Evolutionary conservation across 2,888 invertebrate genomes (phyloP), one percentile per base, ranked within the genome.

Genomic region (Heteromurus nitidus): DNA sequence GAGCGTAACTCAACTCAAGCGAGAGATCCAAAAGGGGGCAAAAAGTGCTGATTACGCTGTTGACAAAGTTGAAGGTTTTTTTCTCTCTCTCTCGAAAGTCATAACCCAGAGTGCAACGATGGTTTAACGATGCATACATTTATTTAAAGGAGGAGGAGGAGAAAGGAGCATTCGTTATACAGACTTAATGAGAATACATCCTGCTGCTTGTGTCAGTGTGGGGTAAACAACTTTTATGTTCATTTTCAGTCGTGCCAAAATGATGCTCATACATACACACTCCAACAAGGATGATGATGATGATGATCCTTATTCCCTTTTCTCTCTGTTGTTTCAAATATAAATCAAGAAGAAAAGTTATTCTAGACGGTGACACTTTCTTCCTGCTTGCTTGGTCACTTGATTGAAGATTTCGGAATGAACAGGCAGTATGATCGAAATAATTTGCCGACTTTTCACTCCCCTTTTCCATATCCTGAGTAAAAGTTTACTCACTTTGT

Each of bases 131-230:
- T 50, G 26, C 31, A 44, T 58, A 18, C 53, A 42, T 24, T 28
- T 13, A 36, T 36, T 9, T 47, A 47, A 47, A 13, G 22, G 42
- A 64, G 20, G 31, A 47, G 79, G 55, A 55, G 70, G 79, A 70
- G 70, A 70, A 64, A 67, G 26, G n/a, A 47, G 20, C 18, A 58
- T 58, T 55, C 55, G 69, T 82, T 76, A 67, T 72, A 67, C 64
- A 28, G 68, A n/a, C 65, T 84, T 81, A 82, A 84, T 84, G 84
- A 84, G 84, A 84, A 79, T 76, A 82, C 79, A 64, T 70, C 82
- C 81, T 67, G 74, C 80, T 60, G 84, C 44, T 82, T 79, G 53
- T 60, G 53, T 60, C 82, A 58, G 28, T 24, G 28, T 36, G 84
- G 81, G 84, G 84, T 82, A 79, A 84, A 82, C 79, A 79, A 84